These are phyloP conservation scores for Cryptomyrus ogoouensis DNA, from an alignment of 2,113 vertebrate genomes.

Conservation along the genomic window DNA sequence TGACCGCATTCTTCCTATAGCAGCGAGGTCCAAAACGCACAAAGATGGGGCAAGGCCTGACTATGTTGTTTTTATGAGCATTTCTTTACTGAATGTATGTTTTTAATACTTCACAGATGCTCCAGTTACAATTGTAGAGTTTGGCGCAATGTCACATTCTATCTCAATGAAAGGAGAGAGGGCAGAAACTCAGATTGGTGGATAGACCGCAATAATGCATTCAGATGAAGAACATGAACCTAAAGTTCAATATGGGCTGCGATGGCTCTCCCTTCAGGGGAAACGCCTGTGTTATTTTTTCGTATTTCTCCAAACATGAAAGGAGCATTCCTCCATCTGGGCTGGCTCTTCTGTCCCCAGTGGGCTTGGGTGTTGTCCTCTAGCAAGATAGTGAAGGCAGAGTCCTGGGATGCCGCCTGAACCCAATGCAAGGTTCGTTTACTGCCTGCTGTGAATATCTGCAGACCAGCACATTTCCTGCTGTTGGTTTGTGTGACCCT, in stretches of 20 bases:
- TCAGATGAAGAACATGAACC: neutral
- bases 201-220: neutral
- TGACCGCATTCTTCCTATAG: neutral
- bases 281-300: neutral
- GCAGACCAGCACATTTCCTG: neutral
- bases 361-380: neutral
- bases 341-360: neutral
- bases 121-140: neutral
- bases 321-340: neutral
- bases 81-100: conserved; percentile 1
- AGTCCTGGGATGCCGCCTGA: neutral
- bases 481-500: neutral
- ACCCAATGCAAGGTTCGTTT: neutral
- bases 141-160: conserved; percentile 1
- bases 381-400: conserved; percentile 3
- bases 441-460: neutral
- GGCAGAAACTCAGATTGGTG: neutral
- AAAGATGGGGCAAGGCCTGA: neutral
- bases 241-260: neutral
- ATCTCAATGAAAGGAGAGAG: conserved; percentile 1
- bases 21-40: neutral
- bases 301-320: neutral
- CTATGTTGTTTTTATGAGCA: neutral
- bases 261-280: neutral
- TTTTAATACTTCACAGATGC: conserved; percentile 17